phyloP scores from a whole-genome alignment of 2,888 invertebrate genomes.

The Pristionchus fissidentatus region DNA sequence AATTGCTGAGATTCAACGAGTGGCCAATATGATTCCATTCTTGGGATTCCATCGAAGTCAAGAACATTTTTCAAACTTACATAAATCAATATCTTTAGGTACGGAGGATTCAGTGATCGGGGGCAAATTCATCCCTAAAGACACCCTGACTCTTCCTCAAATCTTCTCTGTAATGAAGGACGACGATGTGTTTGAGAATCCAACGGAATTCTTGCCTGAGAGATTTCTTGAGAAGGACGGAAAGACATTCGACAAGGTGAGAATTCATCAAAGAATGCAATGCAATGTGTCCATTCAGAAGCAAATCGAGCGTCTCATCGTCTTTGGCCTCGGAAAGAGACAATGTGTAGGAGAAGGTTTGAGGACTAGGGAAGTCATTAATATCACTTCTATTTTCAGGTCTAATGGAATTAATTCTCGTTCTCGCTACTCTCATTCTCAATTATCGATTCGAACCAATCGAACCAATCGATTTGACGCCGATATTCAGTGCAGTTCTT shows the following conservation, averaged over 20 bases:
- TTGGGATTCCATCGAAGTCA: constrained; percentile 49
- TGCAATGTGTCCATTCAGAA: neutral
- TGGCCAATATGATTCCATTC: constrained; percentile 56
- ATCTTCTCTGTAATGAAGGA: constrained; percentile 56
- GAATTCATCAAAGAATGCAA: neutral
- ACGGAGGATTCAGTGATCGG: constrained; percentile 49
- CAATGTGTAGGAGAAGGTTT: constrained; percentile 45
- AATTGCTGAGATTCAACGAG: constrained; percentile 51
- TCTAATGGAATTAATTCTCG: constrained; percentile 42
- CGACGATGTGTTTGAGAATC: constrained; percentile 54
- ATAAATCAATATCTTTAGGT: constrained; percentile 24
- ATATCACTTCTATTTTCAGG: too few species aligned
- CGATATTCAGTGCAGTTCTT: constrained; percentile 52
- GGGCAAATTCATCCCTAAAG: constrained; percentile 45
- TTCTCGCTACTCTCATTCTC: constrained; percentile 33
- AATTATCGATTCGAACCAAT: constrained; percentile 46
- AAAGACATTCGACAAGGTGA: constrained; percentile 57
- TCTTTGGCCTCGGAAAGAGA: constrained; percentile 41
- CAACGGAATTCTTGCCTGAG: constrained; percentile 58
- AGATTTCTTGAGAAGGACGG: constrained; percentile 60
- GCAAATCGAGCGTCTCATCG: constrained; percentile 35
- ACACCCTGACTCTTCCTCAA: constrained; percentile 43
- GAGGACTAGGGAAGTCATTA: neutral
- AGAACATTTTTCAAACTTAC: neutral
- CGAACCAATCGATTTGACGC: constrained; percentile 49